Evolutionary conservation across 2,888 invertebrate species (phyloP).

Genomic region (Calameuta filiformis): DNA sequence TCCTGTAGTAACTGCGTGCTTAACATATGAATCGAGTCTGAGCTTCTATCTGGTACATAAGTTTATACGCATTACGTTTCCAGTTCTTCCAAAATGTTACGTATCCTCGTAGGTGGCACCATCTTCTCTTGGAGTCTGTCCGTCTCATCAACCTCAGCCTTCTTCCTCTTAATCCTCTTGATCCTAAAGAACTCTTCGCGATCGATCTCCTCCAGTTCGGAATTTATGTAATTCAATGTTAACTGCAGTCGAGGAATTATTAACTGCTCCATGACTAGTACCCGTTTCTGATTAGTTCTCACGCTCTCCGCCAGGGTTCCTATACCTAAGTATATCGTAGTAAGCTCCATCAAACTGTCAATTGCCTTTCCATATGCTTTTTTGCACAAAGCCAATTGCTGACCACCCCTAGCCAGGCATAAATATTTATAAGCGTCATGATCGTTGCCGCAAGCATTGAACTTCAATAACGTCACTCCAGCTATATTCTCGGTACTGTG

Average conservation of each 20-base stretch:
- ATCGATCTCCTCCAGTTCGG: slow-evolving; percentile 15
- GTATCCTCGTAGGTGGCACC: neutral
- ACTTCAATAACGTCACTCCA: slow-evolving; percentile 6
- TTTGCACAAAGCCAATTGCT: slow-evolving; percentile 53
- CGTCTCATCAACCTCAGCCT: neutral
- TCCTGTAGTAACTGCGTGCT: neutral
- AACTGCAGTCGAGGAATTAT: slow-evolving; percentile 7
- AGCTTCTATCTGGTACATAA: neutral
- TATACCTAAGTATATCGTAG: neutral
- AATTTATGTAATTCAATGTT: slow-evolving; percentile 5
- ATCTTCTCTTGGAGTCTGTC: neutral
- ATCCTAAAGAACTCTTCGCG: slow-evolving; percentile 20
- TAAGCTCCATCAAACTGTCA: neutral
- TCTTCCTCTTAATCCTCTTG: slow-evolving; percentile 12
- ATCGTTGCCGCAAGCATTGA: slow-evolving; percentile 3
- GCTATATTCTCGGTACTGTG: slow-evolving; percentile 5
- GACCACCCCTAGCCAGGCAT: slow-evolving; percentile 15
- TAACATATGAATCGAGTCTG: neutral
- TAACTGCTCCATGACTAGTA: neutral
- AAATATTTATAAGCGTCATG: slow-evolving; percentile 6
- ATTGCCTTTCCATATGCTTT: neutral
- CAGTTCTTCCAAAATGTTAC: neutral
- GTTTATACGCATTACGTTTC: neutral
- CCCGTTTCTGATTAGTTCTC: neutral
- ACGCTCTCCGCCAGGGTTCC: neutral